These are phyloP conservation scores for Hydrolagus affinis DNA, from an alignment of 2,113 vertebrate genomes.

Conservation along the genomic window DNA sequence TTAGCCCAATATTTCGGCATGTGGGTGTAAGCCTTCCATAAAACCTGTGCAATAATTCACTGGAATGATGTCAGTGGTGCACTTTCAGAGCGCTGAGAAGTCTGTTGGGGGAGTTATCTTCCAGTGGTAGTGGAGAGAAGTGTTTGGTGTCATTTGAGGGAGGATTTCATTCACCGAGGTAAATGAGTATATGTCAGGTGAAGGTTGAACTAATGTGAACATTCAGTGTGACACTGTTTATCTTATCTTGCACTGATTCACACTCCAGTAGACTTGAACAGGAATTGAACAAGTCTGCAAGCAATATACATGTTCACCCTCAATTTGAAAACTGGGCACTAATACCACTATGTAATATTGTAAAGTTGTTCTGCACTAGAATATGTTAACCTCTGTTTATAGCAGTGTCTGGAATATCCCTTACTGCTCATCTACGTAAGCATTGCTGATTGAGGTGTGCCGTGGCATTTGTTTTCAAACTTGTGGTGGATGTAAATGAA, in stretches of 20 bases:
- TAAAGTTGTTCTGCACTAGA: too few relatives aligned
- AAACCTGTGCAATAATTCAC: constrained; percentile 1
- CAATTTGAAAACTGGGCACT: neutral
- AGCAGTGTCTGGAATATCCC: neutral
- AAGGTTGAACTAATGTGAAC: constrained; percentile 25
- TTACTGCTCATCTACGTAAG: neutral
- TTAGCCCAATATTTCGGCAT: neutral
- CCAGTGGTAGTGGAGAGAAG: neutral
- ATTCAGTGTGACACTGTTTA: neutral
- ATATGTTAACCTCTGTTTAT: neutral
- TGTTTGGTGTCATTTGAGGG: neutral
- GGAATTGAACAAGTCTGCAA: neutral
- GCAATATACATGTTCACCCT: too few relatives aligned
- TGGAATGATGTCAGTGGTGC: constrained; percentile 16
- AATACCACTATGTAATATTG: neutral
- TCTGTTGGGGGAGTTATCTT: neutral
- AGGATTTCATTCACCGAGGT: neutral
- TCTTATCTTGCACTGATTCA: neutral
- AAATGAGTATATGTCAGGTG: neutral
- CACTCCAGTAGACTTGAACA: neutral
- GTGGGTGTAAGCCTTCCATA: neutral
- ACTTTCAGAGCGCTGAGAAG: constrained; percentile 5
- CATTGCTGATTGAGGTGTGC: constrained; percentile 29
- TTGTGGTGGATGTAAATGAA: constrained; percentile 16
- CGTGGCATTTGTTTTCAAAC: constrained; percentile 23